These are phyloP conservation scores for Myotis brandtii DNA, from an alignment of 2,113 vertebrate species.

Conservation along the genomic window DNA sequence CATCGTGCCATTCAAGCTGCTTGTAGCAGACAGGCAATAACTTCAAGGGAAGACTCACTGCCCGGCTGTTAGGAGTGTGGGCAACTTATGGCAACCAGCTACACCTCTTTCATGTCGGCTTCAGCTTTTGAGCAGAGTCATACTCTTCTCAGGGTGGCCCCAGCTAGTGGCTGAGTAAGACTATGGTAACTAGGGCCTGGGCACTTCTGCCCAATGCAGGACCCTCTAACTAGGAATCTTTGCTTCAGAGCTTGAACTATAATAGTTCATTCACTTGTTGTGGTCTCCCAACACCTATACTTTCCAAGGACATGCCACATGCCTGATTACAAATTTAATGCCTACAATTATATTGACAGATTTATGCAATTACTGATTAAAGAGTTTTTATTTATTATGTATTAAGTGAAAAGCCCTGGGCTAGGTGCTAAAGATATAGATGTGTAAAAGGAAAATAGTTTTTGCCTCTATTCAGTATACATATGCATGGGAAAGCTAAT, in stretches of 20 bases:
- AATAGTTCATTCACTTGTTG: not conserved
- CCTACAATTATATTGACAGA: not conserved
- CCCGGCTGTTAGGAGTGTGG: not conserved
- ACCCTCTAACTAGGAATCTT: not conserved
- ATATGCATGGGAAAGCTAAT: not conserved
- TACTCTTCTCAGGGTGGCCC: not conserved
- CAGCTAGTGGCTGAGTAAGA: not conserved
- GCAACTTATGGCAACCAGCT: accelerated
- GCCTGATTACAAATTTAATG: not conserved
- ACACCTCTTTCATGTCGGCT: not conserved
- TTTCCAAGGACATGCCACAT: not conserved
- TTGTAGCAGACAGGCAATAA: not conserved
- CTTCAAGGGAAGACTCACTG: not conserved
- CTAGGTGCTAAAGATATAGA: not conserved
- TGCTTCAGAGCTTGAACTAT: not conserved
- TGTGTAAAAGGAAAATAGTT: not conserved
- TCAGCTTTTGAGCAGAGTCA: not conserved
- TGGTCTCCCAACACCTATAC: not conserved
- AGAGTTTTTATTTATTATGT: slow-evolving; percentile 33
- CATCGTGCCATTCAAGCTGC: accelerated
- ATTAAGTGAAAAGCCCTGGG: not conserved
- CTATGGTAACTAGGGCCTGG: not conserved
- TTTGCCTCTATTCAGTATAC: not conserved
- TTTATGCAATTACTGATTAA: slow-evolving; percentile 9
- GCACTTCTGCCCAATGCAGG: not conserved